Evolutionary conservation across 2,113 vertebrate species (phyloP).

Genomic region (Rhadina sibilatrix): DNA sequence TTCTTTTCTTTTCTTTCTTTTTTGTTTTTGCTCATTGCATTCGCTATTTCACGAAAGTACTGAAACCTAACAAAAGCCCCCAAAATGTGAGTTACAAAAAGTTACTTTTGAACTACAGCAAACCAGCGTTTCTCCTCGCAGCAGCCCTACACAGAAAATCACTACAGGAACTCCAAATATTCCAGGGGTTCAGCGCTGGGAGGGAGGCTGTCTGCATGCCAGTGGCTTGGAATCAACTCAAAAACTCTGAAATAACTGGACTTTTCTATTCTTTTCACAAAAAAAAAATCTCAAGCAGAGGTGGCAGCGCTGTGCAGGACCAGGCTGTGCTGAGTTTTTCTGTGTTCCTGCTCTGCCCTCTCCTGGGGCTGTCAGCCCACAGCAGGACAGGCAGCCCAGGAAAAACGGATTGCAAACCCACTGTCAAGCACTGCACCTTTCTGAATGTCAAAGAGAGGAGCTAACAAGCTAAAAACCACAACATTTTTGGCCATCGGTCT

Average conservation of each 20-base stretch:
- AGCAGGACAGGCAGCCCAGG: rapidly evolving
- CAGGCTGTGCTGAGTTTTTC: background rate
- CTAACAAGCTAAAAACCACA: background rate
- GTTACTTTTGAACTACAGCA: background rate
- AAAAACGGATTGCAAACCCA: rapidly evolving
- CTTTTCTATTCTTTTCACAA: background rate
- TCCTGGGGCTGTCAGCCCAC: background rate
- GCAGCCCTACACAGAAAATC: background rate
- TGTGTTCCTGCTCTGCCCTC: conserved; percentile 49
- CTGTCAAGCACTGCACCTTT: background rate
- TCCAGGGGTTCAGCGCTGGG: background rate
- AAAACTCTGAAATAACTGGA: background rate
- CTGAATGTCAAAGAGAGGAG: too few species aligned
- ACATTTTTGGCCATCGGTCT: rapidly evolving
- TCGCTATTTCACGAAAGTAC: background rate
- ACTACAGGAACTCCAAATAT: background rate
- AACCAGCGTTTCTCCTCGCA: background rate
- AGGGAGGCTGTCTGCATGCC: background rate
- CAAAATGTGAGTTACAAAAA: background rate
- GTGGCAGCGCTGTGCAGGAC: rapidly evolving
- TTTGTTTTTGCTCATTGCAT: background rate
- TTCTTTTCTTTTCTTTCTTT: background rate
- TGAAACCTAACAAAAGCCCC: background rate
- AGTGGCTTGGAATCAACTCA: background rate
- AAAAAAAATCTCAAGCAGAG: rapidly evolving